phyloP scores from a whole-genome alignment of 2,113 vertebrate species.

The Gasterosteus aculeatus region DNA sequence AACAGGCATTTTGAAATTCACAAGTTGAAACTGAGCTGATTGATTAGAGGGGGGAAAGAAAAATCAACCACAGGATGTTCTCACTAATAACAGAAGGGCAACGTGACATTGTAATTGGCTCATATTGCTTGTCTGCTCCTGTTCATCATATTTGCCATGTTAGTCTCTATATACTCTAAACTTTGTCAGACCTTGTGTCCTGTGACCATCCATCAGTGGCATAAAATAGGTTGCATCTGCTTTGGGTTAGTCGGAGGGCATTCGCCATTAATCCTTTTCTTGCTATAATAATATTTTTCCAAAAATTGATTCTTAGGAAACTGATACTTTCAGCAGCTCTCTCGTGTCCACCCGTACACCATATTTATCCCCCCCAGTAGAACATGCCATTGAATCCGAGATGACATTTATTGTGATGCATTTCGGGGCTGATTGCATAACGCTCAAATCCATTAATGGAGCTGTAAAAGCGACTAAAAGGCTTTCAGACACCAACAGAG shows the following conservation, averaged over 20 bases:
- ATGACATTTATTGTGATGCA: slow-evolving; percentile 67
- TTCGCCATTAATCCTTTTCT: slow-evolving; percentile 26
- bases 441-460: slow-evolving; percentile 68
- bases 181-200: slow-evolving; percentile 23
- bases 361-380: slow-evolving; percentile 50
- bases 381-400: slow-evolving; percentile 54
- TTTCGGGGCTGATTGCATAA: slow-evolving; percentile 51
- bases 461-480: slow-evolving; percentile 59
- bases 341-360: slow-evolving; percentile 23
- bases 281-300: slow-evolving; percentile 55
- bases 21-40: background rate
- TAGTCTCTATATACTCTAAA: slow-evolving; percentile 23
- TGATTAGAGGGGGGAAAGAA: background rate
- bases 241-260: slow-evolving; percentile 44
- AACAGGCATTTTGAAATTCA: background rate
- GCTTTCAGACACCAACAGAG: slow-evolving; percentile 61
- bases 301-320: slow-evolving; percentile 68
- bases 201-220: slow-evolving; percentile 39
- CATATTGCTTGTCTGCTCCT: slow-evolving; percentile 34
- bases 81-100: slow-evolving; percentile 7
- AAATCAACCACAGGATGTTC: slow-evolving; percentile 24
- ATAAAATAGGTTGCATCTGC: slow-evolving; percentile 28
- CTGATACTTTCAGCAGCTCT: slow-evolving; percentile 57
- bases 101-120: slow-evolving; percentile 24
- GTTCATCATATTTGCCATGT: slow-evolving; percentile 44